Evolutionary conservation across 2,113 vertebrate species (phyloP).

Genomic region (Vulpes vulpes): DNA sequence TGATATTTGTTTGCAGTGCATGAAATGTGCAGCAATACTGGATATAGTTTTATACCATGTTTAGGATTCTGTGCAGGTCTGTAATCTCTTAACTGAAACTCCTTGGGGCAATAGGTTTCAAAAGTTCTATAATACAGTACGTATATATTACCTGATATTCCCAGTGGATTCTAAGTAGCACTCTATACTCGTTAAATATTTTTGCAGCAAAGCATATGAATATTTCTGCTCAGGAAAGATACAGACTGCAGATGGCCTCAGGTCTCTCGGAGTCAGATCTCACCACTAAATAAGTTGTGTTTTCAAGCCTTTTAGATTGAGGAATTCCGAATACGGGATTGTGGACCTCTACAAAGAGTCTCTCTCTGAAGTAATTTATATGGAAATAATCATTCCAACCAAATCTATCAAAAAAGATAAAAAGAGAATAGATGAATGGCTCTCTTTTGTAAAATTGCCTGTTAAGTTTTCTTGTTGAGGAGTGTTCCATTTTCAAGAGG

Average conservation of each 20-base stretch:
- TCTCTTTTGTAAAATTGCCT: not conserved
- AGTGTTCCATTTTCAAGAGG: constrained; percentile 35
- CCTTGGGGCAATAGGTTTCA: not conserved
- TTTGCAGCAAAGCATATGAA: not conserved
- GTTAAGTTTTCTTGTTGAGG: not conserved
- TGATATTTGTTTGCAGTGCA: not conserved
- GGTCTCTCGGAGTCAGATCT: not conserved
- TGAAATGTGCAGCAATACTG: not conserved
- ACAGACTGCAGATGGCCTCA: not conserved
- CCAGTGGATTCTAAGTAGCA: not conserved
- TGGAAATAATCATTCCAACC: not conserved
- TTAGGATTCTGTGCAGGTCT: not conserved
- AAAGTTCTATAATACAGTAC: not conserved
- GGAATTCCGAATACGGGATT: not conserved
- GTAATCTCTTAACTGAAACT: not conserved
- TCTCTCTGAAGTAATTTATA: not conserved
- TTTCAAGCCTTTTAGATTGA: not conserved
- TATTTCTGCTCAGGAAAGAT: not conserved
- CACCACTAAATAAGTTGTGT: not conserved
- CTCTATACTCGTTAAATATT: not conserved
- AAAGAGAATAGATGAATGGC: not conserved
- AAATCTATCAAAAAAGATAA: not conserved
- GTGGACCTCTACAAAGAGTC: not conserved
- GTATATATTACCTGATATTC: not conserved
- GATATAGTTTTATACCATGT: not conserved